Base-by-base conservation (phyloP, 2,888 invertebrate genomes). In the Phragmatobia fuliginosa region DNA sequence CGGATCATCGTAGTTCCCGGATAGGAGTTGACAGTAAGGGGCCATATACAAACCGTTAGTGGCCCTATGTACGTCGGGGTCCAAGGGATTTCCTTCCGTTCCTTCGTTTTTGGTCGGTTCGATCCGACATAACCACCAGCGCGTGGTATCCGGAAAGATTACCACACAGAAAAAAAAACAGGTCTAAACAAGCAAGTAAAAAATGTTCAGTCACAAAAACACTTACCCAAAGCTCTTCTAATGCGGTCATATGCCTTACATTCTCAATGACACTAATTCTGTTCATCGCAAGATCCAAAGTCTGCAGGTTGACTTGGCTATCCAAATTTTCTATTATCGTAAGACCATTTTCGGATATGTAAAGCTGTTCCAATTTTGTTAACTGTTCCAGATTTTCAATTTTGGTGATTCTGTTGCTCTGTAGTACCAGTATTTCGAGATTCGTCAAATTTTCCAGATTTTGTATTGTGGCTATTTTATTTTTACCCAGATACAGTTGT, bases 141-240 rank as follows among this genome's bases (percentile, higher is more conserved):
- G n/a, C n/a, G n/a, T n/a, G n/a, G n/a, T n/a, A n/a, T n/a, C n/a
- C n/a, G n/a, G n/a, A n/a, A n/a, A n/a, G n/a, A n/a, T n/a, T n/a
- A n/a, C n/a, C n/a, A n/a, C n/a, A n/a, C n/a, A n/a, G n/a, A n/a
- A n/a, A n/a, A n/a, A n/a, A 14, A 36, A 36, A 33, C 33, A 33
- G 36, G 18, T 38, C 14, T 8, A 14, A 14, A 14, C 11, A 38
- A 14, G 14, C 11, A 1, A 38, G 14, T 11, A 6, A 3, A 33
- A 33, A 33, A 33, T 33, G 33, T 33, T 33, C 33, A 33, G 3
- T 33, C n/a, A n/a, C 5, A 38, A 41, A 41, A 18, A 0, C 38
- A 85, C 95, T 95, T 92, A 99, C 98, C 99, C 99, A 99, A 84
- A 99, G 96, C 91, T 99, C 99, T 86, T 98, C 97, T 76, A 99